Percentiles rank a stretch among this genome's conserved stretches.
Conservation (phyloP, 2,797 vertebrate genomes). For the Muscicapa comitata region DNA sequence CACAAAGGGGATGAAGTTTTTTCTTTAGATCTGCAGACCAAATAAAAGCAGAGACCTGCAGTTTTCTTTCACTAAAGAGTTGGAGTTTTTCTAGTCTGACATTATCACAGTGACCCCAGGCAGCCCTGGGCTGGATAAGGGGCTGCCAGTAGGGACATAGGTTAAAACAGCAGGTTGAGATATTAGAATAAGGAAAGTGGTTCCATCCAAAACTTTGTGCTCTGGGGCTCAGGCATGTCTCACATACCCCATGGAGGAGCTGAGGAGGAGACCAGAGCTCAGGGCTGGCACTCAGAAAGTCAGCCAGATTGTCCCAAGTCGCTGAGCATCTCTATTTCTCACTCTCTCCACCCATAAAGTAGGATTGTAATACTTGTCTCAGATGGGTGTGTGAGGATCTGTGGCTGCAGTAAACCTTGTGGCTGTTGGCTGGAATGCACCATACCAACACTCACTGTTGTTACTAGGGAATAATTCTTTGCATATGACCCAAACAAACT, state of each 20-base stretch:
- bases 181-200: background rate
- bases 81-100: background rate
- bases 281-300: background rate
- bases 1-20: background rate
- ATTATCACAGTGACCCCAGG: background rate
- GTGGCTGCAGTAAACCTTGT: background rate
- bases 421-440: background rate
- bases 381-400: constrained; percentile 14
- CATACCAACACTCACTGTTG: background rate
- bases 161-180: background rate
- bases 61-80: background rate
- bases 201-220: background rate
- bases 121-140: background rate
- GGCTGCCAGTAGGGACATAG: background rate
- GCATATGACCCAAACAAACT: background rate
- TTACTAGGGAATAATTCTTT: constrained; percentile 15
- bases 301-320: background rate
- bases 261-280: background rate
- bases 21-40: background rate
- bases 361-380: constrained; percentile 11
- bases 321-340: background rate
- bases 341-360: background rate
- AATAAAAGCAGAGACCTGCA: background rate
- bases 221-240: background rate
- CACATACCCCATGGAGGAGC: background rate